Conservation (phyloP, 2,797 vertebrate genomes). For the Naso thynnoides region DNA sequence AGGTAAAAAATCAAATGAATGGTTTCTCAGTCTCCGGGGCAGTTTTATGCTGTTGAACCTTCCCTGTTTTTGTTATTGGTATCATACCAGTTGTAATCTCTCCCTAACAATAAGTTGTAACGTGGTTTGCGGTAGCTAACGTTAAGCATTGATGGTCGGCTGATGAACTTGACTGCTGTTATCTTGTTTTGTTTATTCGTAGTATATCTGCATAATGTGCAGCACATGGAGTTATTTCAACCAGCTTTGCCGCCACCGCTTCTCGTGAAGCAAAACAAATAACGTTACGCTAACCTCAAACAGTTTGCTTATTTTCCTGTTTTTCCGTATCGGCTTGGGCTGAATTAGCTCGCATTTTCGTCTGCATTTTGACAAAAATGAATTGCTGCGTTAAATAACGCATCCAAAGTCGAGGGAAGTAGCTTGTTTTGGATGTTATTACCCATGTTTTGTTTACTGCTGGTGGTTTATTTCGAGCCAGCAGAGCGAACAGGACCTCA, state of each 20-base stretch:
- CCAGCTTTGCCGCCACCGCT: not conserved
- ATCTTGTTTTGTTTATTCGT: conserved; percentile 38
- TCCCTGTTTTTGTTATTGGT: not conserved
- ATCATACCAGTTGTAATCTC: conserved; percentile 4
- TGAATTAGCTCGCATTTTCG: not conserved
- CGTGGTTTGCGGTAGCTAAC: conserved; percentile 47
- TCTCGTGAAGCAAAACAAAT: conserved; percentile 36
- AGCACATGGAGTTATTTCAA: not conserved
- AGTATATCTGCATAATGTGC: not conserved
- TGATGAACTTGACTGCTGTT: conserved; percentile 51
- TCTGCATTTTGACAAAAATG: not conserved
- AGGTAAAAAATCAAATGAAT: not conserved
- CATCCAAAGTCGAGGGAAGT: not conserved
- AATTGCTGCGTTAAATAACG: not conserved
- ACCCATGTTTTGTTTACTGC: conserved; percentile 42
- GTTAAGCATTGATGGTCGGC: conserved; percentile 31
- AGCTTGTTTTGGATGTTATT: conserved; percentile 29
- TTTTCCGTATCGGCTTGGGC: not conserved
- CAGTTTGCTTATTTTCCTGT: conserved; percentile 32
- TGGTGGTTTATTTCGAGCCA: conserved; percentile 42
- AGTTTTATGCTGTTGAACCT: not conserved
- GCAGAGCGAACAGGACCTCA: conserved; percentile 47
- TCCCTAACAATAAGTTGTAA: conserved; percentile 54
- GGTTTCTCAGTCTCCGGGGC: fast-evolving
- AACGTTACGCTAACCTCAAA: conserved; percentile 27